Conservation (phyloP, 1,140 invertebrate genomes). For the Panulirus ornatus region DNA sequence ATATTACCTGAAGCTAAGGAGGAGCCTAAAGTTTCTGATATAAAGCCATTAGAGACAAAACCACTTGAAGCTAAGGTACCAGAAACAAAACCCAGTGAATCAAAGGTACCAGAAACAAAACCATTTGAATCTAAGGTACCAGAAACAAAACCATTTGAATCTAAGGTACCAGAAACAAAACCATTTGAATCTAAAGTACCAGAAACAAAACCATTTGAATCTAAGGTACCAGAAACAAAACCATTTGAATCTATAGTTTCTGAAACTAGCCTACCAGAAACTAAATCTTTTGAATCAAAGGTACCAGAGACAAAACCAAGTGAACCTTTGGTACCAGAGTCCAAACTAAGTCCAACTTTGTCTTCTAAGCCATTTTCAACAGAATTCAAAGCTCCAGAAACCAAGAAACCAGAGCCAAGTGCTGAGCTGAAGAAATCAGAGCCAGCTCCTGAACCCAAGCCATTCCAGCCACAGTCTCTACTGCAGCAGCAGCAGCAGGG, state of each 20-base stretch:
- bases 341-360: not conserved
- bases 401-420: slow-evolving; percentile 30
- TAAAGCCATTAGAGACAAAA: slow-evolving; percentile 44
- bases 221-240: slow-evolving; percentile 30
- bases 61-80: slow-evolving; percentile 45
- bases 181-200: slow-evolving; percentile 9
- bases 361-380: slow-evolving; percentile 13
- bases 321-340: not conserved
- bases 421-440: slow-evolving; percentile 39
- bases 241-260: slow-evolving; percentile 20
- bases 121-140: slow-evolving; percentile 33
- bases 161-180: slow-evolving; percentile 23
- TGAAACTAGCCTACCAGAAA: no score
- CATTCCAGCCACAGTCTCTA: slow-evolving; percentile 11
- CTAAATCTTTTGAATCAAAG: slow-evolving; percentile 26
- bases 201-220: slow-evolving; percentile 33
- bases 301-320: slow-evolving; percentile 18
- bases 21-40: slow-evolving; percentile 40
- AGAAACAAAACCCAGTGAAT: slow-evolving; percentile 35
- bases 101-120: slow-evolving; percentile 6
- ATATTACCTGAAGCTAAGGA: slow-evolving; percentile 41
- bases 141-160: slow-evolving; percentile 21
- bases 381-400: slow-evolving; percentile 24
- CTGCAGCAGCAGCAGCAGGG: slow-evolving; percentile 53
- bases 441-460: slow-evolving; percentile 44